Evolutionary conservation across 2,113 vertebrate species (phyloP).

Genomic region (Pimephales promelas): DNA sequence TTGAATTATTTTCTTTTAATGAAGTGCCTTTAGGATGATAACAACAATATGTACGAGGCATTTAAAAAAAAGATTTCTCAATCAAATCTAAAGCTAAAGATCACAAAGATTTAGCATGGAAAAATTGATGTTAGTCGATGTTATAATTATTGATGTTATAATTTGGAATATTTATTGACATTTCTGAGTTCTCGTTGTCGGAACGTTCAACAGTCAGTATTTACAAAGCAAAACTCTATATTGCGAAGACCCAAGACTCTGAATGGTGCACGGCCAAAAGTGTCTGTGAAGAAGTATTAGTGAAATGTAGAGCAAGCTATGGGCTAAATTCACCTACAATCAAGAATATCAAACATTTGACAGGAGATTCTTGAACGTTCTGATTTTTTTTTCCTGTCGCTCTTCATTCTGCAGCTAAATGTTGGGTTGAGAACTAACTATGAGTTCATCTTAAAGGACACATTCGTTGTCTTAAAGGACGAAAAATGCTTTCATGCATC

Average conservation of each 20-base stretch:
- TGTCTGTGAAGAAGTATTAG: slow-evolving; percentile 38
- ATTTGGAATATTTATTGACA: slow-evolving; percentile 2
- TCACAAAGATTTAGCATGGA: slow-evolving; percentile 6
- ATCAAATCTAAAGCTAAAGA: neutral
- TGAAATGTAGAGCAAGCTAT: slow-evolving; percentile 58
- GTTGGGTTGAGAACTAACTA: too few species aligned
- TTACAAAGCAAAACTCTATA: neutral
- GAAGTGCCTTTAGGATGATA: slow-evolving; percentile 92
- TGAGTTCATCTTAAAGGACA: neutral
- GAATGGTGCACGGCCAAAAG: slow-evolving; percentile 13
- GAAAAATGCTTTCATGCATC: slow-evolving; percentile 2
- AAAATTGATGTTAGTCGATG: neutral
- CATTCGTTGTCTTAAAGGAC: neutral
- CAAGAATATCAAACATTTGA: neutral
- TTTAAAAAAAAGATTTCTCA: slow-evolving; percentile 54
- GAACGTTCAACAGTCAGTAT: neutral
- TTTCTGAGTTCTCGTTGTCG: neutral
- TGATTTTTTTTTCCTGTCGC: neutral
- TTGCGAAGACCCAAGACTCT: neutral
- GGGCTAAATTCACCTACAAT: neutral
- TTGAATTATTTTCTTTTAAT: slow-evolving; percentile 64
- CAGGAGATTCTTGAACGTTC: neutral
- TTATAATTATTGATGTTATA: neutral
- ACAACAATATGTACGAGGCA: slow-evolving; percentile 63
- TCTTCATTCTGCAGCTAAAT: slow-evolving; percentile 16